These are phyloP conservation scores for Drosophila pseudoananassae DNA, from an alignment of 1,140 invertebrate species.

Conservation along the genomic window DNA sequence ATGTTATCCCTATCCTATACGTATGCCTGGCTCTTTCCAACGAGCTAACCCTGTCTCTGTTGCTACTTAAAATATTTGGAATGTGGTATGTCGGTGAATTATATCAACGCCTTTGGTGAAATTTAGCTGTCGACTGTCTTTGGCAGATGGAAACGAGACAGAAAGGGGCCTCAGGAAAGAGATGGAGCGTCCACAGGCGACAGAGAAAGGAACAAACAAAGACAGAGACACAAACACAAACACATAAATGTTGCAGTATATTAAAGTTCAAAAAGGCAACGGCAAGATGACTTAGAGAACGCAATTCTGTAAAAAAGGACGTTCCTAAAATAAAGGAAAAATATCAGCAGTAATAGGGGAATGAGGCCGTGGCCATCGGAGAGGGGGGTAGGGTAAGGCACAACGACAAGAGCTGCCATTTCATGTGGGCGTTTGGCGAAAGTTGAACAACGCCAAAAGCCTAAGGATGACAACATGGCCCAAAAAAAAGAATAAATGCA, in stretches of 20 bases:
- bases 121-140: conserved; percentile 27
- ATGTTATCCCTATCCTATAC: not conserved
- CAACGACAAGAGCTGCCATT: conserved; percentile 48
- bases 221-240: conserved; percentile 6
- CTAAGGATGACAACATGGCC: conserved; percentile 61
- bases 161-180: not conserved
- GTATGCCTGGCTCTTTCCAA: not conserved
- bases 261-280: conserved; percentile 67
- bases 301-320: conserved; percentile 15
- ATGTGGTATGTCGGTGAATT: not conserved
- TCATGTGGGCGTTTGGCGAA: conserved; percentile 54
- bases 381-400: conserved; percentile 10
- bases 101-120: conserved; percentile 50
- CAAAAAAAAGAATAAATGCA: conserved; percentile 21
- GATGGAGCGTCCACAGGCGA: not conserved
- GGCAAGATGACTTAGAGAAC: conserved; percentile 55
- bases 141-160: conserved; percentile 3
- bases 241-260: conserved; percentile 52
- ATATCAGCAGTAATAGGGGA: not conserved
- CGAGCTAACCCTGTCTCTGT: not conserved
- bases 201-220: conserved; percentile 12
- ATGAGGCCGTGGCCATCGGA: not conserved
- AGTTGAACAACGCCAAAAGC: conserved; percentile 63
- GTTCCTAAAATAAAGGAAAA: not conserved
- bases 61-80: not conserved